Percentiles rank a stretch among this genome's conserved stretches.
These are phyloP conservation scores for Spatulosminthurus flaviceps DNA, from an alignment of 2,888 invertebrate species.

Conservation along the genomic window DNA sequence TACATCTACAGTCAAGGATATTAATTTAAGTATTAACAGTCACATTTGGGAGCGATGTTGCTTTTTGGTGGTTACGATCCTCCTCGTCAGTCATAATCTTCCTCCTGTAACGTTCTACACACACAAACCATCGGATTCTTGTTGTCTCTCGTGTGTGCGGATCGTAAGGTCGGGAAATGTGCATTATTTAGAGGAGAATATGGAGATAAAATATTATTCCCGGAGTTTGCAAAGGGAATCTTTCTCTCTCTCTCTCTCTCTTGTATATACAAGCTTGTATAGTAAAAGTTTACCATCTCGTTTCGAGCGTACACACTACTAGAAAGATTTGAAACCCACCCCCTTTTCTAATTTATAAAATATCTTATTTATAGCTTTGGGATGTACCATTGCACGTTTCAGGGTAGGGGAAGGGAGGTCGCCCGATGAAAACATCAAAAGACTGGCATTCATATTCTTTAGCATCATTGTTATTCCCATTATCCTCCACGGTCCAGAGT, in stretches of 20 bases:
- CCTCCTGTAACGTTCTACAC: not conserved
- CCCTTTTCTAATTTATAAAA: constrained; percentile 53
- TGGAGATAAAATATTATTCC: constrained; percentile 54
- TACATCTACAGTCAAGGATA: too few relatives aligned
- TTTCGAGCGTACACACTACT: not conserved
- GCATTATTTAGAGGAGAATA: constrained; percentile 54
- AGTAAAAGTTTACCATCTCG: not conserved
- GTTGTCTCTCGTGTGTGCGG: not conserved
- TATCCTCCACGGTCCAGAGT: constrained; percentile 51
- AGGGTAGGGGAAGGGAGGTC: constrained; percentile 43
- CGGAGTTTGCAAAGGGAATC: constrained; percentile 44
- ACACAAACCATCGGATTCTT: not conserved
- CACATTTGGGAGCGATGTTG: too few relatives aligned
- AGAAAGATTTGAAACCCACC: constrained; percentile 42
- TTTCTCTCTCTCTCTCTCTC: too few relatives aligned
- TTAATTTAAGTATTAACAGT: too few relatives aligned
- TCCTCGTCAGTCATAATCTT: not conserved
- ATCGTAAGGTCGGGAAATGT: constrained; percentile 49
- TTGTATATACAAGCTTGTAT: too few relatives aligned
- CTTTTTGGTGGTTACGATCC: too few relatives aligned
- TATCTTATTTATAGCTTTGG: constrained; percentile 55
- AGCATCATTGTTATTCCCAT: constrained; percentile 57
- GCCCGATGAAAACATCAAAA: constrained; percentile 48
- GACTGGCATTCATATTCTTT: constrained; percentile 51
- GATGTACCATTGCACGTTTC: constrained; percentile 49